A percentile compares a stretch with the other conserved stretches of the same genome.
phyloP scores from a whole-genome alignment of 2,888 invertebrate species.

The Idaea aversata region DNA sequence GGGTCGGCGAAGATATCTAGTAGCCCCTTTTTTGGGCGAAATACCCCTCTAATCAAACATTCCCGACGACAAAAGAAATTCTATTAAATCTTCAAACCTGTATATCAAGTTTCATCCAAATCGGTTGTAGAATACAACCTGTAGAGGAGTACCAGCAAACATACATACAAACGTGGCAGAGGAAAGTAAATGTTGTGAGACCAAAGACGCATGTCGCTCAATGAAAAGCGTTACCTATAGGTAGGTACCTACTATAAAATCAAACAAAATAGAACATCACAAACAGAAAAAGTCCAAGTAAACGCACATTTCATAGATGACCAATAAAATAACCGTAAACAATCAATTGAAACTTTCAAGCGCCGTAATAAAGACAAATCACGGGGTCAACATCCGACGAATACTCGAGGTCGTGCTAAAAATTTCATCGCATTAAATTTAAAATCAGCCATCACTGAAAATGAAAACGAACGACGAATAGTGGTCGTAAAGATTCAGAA shows the following conservation, averaged over 20 bases:
- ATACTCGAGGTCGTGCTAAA: slow-evolving; percentile 19
- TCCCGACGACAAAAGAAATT: too few relatives aligned
- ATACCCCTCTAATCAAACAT: too few relatives aligned
- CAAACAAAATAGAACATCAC: not conserved
- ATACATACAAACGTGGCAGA: too few relatives aligned
- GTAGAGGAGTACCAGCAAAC: too few relatives aligned
- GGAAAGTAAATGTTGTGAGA: too few relatives aligned
- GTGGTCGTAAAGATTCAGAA: slow-evolving; percentile 34
- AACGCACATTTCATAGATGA: not conserved
- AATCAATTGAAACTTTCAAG: not conserved
- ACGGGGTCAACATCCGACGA: slow-evolving; percentile 22
- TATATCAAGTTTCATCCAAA: too few relatives aligned
- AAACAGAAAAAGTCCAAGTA: not conserved
- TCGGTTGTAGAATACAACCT: too few relatives aligned
- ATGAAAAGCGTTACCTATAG: too few relatives aligned
- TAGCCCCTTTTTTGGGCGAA: too few relatives aligned
- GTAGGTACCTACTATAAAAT: not conserved
- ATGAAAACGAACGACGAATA: slow-evolving; percentile 19
- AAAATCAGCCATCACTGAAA: slow-evolving; percentile 18
- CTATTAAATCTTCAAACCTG: too few relatives aligned
- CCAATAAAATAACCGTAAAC: not conserved
- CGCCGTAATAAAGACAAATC: not conserved
- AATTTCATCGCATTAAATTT: slow-evolving; percentile 23
- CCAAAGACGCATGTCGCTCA: too few relatives aligned
- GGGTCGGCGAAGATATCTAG: too few relatives aligned